Base-by-base conservation (phyloP, 2,113 vertebrate genomes). In the Bolborhynchus lineola region DNA sequence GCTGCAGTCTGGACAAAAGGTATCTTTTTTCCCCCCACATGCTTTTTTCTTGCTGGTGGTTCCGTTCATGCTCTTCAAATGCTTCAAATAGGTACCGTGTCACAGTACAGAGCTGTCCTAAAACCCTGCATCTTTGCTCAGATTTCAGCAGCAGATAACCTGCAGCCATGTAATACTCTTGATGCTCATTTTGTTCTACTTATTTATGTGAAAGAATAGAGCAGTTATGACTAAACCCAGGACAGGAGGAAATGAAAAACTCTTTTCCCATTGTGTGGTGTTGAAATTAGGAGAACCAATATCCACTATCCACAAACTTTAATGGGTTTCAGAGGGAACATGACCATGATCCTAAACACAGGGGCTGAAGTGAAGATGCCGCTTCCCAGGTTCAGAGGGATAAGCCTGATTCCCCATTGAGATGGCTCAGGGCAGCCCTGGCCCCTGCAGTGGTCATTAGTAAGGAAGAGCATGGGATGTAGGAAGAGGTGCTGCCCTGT, bases 141-240 rank as follows among this genome's bases (percentile, higher is more conserved):
- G 60, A 82, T 92, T 92, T 96, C 92, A 95, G 87, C 71, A 83
- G 82, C 63, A 93, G 85, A 91, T 95, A 90, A 88, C 90, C 64
- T 64, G 49, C 67, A 86, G 79, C 68, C 89, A 78, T 6, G 5
- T 74, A 94, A 93, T 75, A 92, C 60, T 86, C 71, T 64, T 75
- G 92, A 93, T 94, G 86, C 52, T 86, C 86, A 91, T 95, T 97
- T 91, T 91, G 35, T 86, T 91, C 71, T 84, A 57, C 65, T 72
- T 91, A 81, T 53, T 88, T 88, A 76, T 47, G 55, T 83, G 50
- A 83, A 95, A 92, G 80, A 90, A 91, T 44, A 83, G 90, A 95
- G 81, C 59, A 64, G 84, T 74, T 82, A 86, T 37, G 71, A 80
- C 67, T 63, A 63, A 92, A 89, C 35, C 31, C 59, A 46, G 63